A percentile compares a stretch with the other conserved stretches of the same genome.
These are phyloP conservation scores for Nemoura dubitans DNA, from an alignment of 2,888 invertebrate species.

Conservation along the genomic window DNA sequence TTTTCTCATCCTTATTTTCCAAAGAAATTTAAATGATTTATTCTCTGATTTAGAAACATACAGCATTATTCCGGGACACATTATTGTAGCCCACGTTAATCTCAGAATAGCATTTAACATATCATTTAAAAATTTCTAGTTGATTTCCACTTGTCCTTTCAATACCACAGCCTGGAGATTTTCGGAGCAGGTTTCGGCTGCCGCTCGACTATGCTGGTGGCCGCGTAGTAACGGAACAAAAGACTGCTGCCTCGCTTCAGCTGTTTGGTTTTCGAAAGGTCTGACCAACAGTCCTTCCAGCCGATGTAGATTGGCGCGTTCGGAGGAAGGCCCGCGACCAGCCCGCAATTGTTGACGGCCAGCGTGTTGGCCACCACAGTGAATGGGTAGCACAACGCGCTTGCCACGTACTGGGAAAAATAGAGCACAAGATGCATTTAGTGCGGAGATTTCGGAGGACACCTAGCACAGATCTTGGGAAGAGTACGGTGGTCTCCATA, in stretches of 20 bases:
- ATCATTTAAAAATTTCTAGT: background rate
- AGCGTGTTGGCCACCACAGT: conserved; percentile 91
- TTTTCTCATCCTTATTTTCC: background rate
- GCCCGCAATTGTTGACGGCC: conserved; percentile 81
- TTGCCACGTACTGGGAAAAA: conserved; percentile 74
- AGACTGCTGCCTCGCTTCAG: conserved; percentile 88
- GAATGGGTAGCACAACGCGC: conserved; percentile 90
- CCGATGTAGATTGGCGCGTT: conserved; percentile 80
- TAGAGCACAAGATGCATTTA: conserved; percentile 39
- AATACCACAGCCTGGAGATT: background rate
- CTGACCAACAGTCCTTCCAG: conserved; percentile 87
- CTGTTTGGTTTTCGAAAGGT: conserved; percentile 77
- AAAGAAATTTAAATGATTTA: background rate
- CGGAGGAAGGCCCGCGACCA: conserved; percentile 84
- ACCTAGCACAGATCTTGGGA: no score
- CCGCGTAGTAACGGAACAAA: conserved; percentile 75
- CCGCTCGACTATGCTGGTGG: background rate
- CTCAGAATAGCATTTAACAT: background rate
- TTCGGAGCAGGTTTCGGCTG: background rate
- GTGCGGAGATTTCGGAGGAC: no score
- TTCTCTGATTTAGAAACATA: background rate
- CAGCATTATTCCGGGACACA: background rate
- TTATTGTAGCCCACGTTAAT: background rate
- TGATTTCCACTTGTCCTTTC: background rate
- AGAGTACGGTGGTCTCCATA: no score